Percentiles rank a stretch among this genome's conserved stretches.
These are phyloP conservation scores for Sitodiplosis mosellana DNA, from an alignment of 1,140 invertebrate species.

Conservation along the genomic window DNA sequence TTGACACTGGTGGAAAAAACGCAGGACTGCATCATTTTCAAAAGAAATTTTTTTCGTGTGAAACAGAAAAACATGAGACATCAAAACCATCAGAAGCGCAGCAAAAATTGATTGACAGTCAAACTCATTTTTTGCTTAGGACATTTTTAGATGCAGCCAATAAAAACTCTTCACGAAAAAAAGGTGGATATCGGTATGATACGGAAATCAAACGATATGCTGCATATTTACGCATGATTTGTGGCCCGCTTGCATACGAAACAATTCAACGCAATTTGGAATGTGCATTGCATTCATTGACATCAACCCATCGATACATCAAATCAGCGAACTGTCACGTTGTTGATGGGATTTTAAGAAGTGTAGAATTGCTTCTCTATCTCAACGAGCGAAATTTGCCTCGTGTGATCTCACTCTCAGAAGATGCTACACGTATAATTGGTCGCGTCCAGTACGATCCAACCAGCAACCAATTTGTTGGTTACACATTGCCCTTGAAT, in stretches of 20 bases:
- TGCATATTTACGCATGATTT: not conserved
- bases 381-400: not conserved
- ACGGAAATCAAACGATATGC: not conserved
- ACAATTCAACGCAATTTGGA: too few relatives aligned
- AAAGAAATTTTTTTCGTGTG: too few relatives aligned
- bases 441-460: too few relatives aligned
- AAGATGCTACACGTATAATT: not conserved
- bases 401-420: not conserved
- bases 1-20: too few relatives aligned
- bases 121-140: too few relatives aligned
- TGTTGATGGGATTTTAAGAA: not conserved
- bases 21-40: too few relatives aligned
- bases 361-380: not conserved
- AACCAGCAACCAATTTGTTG: not conserved
- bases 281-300: too few relatives aligned
- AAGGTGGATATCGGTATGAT: not conserved
- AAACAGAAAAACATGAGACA: too few relatives aligned
- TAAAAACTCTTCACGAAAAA: not conserved
- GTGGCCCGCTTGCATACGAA: too few relatives aligned
- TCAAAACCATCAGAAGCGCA: too few relatives aligned
- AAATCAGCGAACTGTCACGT: not conserved
- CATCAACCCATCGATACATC: not conserved
- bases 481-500: not conserved
- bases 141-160: not conserved
- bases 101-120: too few relatives aligned